A percentile compares a stretch with the other conserved stretches of the same genome.
Evolutionary conservation across 2,888 invertebrate genomes (phyloP).

Genomic region (Adineta ricciae): DNA sequence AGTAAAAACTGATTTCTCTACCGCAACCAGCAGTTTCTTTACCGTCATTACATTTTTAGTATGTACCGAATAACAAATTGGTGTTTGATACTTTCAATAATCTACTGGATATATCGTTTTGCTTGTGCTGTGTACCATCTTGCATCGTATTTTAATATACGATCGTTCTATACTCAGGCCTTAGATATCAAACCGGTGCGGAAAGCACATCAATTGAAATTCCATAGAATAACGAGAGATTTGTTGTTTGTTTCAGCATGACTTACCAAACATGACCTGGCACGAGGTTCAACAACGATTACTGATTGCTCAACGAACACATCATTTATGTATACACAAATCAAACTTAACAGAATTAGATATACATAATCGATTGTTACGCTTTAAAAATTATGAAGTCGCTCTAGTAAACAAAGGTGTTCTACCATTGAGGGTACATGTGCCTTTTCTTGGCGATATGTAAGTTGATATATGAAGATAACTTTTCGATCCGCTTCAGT

Average conservation of each 20-base stretch:
- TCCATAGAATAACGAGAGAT: neutral
- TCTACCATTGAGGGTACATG: slow-evolving; percentile 68
- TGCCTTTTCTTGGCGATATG: slow-evolving; percentile 73
- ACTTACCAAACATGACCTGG: slow-evolving; percentile 60
- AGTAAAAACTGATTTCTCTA: slow-evolving; percentile 39
- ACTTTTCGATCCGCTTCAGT: too few relatives aligned
- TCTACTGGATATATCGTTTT: slow-evolving; percentile 67
- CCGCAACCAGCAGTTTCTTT: too few relatives aligned
- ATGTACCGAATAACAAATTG: slow-evolving; percentile 58
- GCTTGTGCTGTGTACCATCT: slow-evolving; percentile 70
- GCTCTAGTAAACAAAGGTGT: slow-evolving; percentile 90
- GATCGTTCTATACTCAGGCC: slow-evolving; percentile 76
- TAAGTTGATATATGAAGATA: slow-evolving; percentile 43
- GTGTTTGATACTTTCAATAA: slow-evolving; percentile 60
- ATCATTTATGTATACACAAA: slow-evolving; percentile 95
- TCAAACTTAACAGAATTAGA: slow-evolving; percentile 77
- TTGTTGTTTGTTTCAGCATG: slow-evolving; percentile 36
- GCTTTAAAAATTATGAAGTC: slow-evolving; percentile 86
- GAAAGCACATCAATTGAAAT: slow-evolving; percentile 32
- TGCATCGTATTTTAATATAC: slow-evolving; percentile 77
- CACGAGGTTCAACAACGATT: slow-evolving; percentile 76
- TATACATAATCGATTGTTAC: slow-evolving; percentile 90
- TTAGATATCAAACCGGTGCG: slow-evolving; percentile 68
- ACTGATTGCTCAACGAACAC: slow-evolving; percentile 78
- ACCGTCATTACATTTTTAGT: slow-evolving; percentile 37